Evolutionary conservation across 2,113 vertebrate genomes (phyloP).

Genomic region (Nothoprocta pentlandii): DNA sequence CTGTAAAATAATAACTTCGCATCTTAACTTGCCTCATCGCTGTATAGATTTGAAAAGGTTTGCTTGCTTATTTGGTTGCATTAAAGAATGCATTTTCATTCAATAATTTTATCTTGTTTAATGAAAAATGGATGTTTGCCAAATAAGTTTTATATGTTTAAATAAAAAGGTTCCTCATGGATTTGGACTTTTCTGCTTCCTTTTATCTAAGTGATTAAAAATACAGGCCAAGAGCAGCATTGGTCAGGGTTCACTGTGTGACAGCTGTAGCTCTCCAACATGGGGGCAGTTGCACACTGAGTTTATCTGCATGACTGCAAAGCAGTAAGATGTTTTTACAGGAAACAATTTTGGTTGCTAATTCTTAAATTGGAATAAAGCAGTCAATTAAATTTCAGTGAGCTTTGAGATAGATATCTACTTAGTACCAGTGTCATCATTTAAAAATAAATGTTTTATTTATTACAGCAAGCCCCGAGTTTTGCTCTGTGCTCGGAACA

Average conservation of each 20-base stretch:
- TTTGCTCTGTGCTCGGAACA: not conserved
- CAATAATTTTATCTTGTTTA: constrained; percentile 62
- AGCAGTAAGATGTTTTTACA: rapidly evolving
- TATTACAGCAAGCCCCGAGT: too few relatives aligned
- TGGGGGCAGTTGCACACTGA: not conserved
- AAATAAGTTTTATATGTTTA: constrained; percentile 64
- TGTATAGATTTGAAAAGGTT: not conserved
- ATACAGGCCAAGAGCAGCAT: rapidly evolving
- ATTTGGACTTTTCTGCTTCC: not conserved
- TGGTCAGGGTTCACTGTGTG: not conserved
- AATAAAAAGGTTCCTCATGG: constrained; percentile 58
- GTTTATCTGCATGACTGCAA: not conserved
- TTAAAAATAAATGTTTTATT: not conserved
- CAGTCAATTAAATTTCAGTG: rapidly evolving
- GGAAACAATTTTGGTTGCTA: not conserved
- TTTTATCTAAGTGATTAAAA: not conserved
- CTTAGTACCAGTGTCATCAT: rapidly evolving
- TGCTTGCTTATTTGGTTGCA: constrained; percentile 23
- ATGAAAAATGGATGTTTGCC: constrained; percentile 44
- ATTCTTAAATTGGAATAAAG: rapidly evolving
- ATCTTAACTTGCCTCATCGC: not conserved
- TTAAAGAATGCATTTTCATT: constrained; percentile 13
- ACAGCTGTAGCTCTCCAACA: not conserved
- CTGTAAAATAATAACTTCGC: not conserved
- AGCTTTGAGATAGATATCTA: rapidly evolving